Conservation (phyloP, 2,797 vertebrate species). For the Bovichtus diacanthus region DNA sequence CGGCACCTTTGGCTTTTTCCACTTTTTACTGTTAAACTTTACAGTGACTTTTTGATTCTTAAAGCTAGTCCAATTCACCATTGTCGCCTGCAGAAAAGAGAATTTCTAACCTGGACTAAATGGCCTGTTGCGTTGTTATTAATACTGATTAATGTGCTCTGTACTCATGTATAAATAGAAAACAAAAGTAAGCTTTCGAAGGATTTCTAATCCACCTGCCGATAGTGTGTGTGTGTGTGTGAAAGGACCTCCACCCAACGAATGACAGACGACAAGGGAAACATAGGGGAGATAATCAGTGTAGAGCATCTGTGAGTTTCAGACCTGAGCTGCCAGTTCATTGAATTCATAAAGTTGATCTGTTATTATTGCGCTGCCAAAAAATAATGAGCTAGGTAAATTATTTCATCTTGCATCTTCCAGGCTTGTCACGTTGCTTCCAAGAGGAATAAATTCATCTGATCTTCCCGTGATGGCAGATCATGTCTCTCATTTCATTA, state of each 20-base stretch:
- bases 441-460: slow-evolving; percentile 31
- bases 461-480: slow-evolving; percentile 27
- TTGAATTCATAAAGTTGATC: slow-evolving; percentile 39
- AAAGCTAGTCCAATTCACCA: background rate
- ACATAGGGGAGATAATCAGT: slow-evolving; percentile 9
- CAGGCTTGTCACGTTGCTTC: slow-evolving; percentile 30
- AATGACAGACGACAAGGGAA: slow-evolving; percentile 4
- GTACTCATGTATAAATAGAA: background rate
- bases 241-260: background rate
- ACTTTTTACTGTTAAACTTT: background rate
- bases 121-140: background rate
- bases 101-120: background rate
- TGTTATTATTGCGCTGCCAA: slow-evolving; percentile 22
- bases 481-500: slow-evolving; percentile 26
- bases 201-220: background rate
- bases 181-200: background rate
- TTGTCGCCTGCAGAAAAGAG: background rate
- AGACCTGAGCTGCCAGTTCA: slow-evolving; percentile 27
- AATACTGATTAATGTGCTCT: background rate
- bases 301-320: slow-evolving; percentile 21
- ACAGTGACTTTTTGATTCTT: background rate
- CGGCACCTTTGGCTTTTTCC: background rate
- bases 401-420: slow-evolving; percentile 35
- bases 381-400: slow-evolving; percentile 42
- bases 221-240: background rate